phyloP scores from a whole-genome alignment of 2,797 vertebrate species.

The Rhynchotus rufescens region DNA sequence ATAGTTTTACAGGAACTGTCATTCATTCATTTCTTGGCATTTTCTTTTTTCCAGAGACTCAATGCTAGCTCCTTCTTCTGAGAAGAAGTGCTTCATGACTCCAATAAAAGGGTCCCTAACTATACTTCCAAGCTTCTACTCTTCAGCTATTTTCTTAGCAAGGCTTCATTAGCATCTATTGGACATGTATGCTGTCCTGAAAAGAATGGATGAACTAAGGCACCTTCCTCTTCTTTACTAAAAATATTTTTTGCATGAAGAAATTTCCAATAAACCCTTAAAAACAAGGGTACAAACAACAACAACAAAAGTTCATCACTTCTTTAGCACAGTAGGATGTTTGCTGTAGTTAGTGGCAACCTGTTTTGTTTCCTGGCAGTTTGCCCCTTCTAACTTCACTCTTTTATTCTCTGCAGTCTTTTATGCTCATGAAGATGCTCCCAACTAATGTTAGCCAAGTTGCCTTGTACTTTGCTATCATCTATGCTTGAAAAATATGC shows the following conservation, averaged over 20 bases:
- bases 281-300: not conserved
- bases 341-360: not conserved
- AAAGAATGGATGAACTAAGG: not conserved
- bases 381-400: not conserved
- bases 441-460: not conserved
- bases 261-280: not conserved
- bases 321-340: not conserved
- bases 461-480: not conserved
- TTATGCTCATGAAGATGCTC: not conserved
- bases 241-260: not conserved
- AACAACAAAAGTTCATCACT: not conserved
- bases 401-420: conserved; percentile 21
- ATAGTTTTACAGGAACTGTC: not conserved
- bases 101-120: not conserved
- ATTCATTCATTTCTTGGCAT: not conserved
- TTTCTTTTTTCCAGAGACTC: conserved; percentile 19
- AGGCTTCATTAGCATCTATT: not conserved
- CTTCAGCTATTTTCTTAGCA: not conserved
- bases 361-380: conserved; percentile 20
- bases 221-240: not conserved
- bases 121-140: not conserved
- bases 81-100: not conserved
- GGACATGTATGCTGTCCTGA: not conserved
- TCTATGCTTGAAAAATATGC: not conserved
- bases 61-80: not conserved